Evolutionary conservation across 2,888 invertebrate genomes (phyloP), one percentile per base, ranked within the genome.

Genomic region (Andricus quercusramuli): DNA sequence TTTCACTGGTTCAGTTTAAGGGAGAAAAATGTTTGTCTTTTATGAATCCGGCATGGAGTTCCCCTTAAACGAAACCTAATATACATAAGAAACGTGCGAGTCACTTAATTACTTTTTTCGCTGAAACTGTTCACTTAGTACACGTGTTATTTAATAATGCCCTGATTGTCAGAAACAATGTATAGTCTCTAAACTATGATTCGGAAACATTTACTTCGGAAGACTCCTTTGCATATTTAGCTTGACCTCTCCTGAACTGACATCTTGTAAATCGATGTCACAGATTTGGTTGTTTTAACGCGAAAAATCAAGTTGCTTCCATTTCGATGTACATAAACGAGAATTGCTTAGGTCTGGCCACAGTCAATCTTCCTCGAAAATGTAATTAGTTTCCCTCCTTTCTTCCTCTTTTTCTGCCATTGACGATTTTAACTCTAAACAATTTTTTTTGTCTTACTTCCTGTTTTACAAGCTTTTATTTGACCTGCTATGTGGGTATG

Each of bases 341-440:
- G 29, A 51, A 29, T 70, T 3, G 4, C 29, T 70, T 47, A 44
- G 22, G 0, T 44, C 25, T 68, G 29, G 44, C 25, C 25, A 56
- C 25, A 76, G 37, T 79, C 41, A 56, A 62, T 65, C 22, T 79
- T 76, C 37, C 47, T 62, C 37, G 22, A 44, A 64, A 77, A 13
- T 62, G 64, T 77, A 68, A 67, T 62, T 51, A 37, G n/a, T 79
- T 41, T 76, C 47, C 22, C 62, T 74, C 44, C 59, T 17, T 64
- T 65, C 76, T 51, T 77, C 25, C 41, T 17, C 66, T 76, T 81
- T 59, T 79, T 41, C 37, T 51, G 47, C 65, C 74, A 47, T 56
- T 47, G 25, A 47, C 9, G 2, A 11, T 44, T 64, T 64, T 20
- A 44, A 64, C 32, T 25, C 44, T 64, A 20, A 44, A 64, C 65